Base-by-base conservation (phyloP, 1,140 invertebrate genomes). In the Saccostrea cuccullata region DNA sequence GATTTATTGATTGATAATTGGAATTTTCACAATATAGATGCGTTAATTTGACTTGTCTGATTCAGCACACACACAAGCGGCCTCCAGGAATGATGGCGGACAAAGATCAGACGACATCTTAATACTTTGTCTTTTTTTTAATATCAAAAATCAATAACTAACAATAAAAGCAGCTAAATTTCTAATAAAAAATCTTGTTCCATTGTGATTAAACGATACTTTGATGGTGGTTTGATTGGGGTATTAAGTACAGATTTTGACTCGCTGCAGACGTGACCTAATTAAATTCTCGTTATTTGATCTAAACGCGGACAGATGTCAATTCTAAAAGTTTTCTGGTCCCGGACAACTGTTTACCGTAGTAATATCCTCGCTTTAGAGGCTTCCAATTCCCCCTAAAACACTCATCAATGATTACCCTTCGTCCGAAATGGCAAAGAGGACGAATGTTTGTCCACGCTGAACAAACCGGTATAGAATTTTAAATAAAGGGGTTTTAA, bases 1-100 rank as follows among this genome's bases (percentile, higher is more conserved):
- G 70, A 77, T 77, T 77, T 77, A 77, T 77, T 77, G 70, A 77
- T 77, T 77, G 70, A 77, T 77, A 77, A 77, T 77, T 77, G 70
- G 70, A 77, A 77, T 77, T 77, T 77, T 77, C 23, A 36, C 70
- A 17, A 67, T 36, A 26, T 77, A 77, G 70, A 77, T 77, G 70
- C 26, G 70, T 77, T 77, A 77, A 77, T 77, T 73, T 77, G 70
- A 77, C 13, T 77, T 15, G 26, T 30, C 23, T 26, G 70, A 77
- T 77, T 77, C 70, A 77, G 13, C 70, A 40, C 70, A 77, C 70
- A 77, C 26, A 77, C 12, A 36, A 77, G 70, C 26, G 26, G 8
- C 70, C 70, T 17, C 13, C 26, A 77, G 70, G 30, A 36, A 12
- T 77, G 70, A 30, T 77, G 70, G 70, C 26, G 9, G 30, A 77